A percentile compares a stretch with the other conserved stretches of the same genome.
phyloP scores from a whole-genome alignment of 2,797 vertebrate species.

The Acanthornis magna region DNA sequence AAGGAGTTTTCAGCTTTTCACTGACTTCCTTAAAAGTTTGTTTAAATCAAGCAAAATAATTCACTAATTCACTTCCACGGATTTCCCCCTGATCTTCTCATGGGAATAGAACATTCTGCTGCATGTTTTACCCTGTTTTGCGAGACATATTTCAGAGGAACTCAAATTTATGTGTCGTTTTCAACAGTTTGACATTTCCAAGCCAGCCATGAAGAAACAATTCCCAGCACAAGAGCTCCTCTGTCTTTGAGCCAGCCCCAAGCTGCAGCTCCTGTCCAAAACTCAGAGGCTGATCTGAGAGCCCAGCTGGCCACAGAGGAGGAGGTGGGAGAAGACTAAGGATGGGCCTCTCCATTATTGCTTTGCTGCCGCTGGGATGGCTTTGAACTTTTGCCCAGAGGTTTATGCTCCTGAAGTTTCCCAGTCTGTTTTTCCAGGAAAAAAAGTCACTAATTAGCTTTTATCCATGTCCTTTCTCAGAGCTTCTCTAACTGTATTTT shows the following conservation, averaged over 20 bases:
- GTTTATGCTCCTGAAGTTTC: background rate
- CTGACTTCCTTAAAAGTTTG: background rate
- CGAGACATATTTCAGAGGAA: background rate
- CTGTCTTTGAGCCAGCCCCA: background rate
- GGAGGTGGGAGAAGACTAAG: background rate
- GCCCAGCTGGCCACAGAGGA: background rate
- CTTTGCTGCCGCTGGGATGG: background rate
- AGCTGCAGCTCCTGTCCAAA: background rate
- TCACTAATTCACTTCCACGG: background rate
- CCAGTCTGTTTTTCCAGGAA: background rate
- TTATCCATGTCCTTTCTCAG: background rate
- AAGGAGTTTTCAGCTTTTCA: background rate
- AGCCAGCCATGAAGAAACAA: background rate
- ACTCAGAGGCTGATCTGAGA: background rate
- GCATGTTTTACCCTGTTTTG: background rate
- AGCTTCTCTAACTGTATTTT: background rate
- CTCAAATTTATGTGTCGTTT: background rate
- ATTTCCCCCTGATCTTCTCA: background rate
- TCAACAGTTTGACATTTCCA: background rate
- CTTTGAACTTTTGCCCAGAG: background rate
- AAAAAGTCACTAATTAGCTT: background rate
- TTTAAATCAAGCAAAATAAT: background rate
- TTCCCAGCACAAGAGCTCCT: accelerated
- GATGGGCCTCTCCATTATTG: background rate
- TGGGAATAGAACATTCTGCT: background rate